These are phyloP conservation scores for Rhea americana DNA, from an alignment of 2,113 vertebrate species.

Conservation along the genomic window DNA sequence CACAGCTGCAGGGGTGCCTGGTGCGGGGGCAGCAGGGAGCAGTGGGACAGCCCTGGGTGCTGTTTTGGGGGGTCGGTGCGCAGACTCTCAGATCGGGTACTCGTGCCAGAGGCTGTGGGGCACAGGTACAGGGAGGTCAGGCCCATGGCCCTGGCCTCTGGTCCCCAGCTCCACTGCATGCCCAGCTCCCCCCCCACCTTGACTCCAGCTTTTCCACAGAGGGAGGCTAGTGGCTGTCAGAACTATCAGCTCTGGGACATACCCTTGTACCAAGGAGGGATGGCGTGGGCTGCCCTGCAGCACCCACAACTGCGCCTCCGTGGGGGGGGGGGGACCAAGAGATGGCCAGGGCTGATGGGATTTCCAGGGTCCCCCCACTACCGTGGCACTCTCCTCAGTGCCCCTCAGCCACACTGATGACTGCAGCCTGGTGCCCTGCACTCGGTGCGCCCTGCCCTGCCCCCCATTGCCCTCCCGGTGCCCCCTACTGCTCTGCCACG, in stretches of 20 bases:
- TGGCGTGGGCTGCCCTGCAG: too few species aligned
- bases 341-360: too few species aligned
- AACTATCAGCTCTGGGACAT: neutral
- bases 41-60: neutral
- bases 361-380: neutral
- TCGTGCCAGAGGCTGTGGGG: conserved; percentile 57
- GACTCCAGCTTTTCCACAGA: too few species aligned
- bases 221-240: neutral
- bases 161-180: neutral
- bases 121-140: neutral
- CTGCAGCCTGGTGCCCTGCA: neutral
- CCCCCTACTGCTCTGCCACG: neutral
- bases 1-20: neutral
- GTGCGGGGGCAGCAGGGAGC: neutral
- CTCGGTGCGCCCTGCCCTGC: neutral
- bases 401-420: too few species aligned
- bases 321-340: neutral
- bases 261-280: neutral
- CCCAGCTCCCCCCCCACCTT: too few species aligned
- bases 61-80: neutral
- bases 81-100: conserved; percentile 25
- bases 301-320: too few species aligned
- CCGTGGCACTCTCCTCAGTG: neutral
- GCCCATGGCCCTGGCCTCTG: neutral
- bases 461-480: neutral